Conservation (phyloP, 2,113 vertebrate species). For the Herpetotheres cachinnans region DNA sequence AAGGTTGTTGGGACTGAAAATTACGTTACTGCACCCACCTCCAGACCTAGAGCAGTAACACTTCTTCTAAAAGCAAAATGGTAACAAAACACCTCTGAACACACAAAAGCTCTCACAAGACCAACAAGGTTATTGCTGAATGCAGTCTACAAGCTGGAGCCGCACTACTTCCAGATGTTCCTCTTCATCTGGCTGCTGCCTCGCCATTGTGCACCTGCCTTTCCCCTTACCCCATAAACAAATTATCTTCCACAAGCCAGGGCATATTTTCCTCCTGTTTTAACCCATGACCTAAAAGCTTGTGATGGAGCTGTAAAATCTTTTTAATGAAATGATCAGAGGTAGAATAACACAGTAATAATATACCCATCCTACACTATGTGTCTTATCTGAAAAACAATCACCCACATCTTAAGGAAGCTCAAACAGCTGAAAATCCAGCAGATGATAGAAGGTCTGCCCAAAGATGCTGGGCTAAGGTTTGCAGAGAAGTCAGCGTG, state of each 20-base stretch:
- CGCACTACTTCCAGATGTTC: neutral
- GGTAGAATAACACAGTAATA: constrained; percentile 25
- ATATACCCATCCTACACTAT: constrained; percentile 33
- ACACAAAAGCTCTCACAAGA: neutral
- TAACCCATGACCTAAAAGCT: constrained; percentile 36
- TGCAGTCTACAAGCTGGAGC: neutral
- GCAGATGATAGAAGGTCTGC: constrained; percentile 6
- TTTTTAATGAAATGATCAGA: constrained; percentile 47
- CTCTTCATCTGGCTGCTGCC: neutral
- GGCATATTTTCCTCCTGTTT: neutral
- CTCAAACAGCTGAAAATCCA: constrained; percentile 13
- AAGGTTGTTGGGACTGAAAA: neutral
- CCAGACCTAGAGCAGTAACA: neutral
- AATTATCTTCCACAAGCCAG: constrained; percentile 17
- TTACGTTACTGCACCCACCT: neutral
- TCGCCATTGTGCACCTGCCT: constrained; percentile 22
- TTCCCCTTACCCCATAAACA: constrained; percentile 18
- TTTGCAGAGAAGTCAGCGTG: neutral
- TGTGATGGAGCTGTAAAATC: neutral
- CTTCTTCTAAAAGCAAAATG: neutral
- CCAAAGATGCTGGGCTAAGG: neutral
- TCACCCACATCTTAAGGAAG: constrained; percentile 50
- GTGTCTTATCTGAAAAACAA: constrained; percentile 35
- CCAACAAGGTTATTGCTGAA: neutral
- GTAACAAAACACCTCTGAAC: neutral